Base-by-base conservation (phyloP, 2,888 invertebrate species). In the Ormia ochracea region DNA sequence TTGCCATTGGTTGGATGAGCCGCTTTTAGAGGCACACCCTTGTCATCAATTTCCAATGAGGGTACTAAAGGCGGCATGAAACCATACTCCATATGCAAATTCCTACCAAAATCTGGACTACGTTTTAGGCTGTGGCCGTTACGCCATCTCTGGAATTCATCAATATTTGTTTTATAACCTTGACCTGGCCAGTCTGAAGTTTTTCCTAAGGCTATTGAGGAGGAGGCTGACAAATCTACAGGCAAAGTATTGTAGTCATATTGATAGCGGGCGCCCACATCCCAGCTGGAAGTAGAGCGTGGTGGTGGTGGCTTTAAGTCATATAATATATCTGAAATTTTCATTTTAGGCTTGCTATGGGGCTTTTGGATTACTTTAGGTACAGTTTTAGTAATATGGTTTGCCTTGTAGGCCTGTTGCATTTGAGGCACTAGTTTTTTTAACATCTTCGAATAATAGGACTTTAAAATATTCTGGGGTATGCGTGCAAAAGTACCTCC, bases 51-150 rank as follows among this genome's bases (percentile, higher is more conserved):
- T 87, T 95, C 94, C 4, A 94, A 91, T 0, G 96, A 96, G 0
- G 96, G 96, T 78, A 94, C 92, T 83, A 96, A 87, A 0, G 96
- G 96, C 0, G 96, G 96, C 84, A 94, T 94, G 83, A 96, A 96
- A 0, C 95, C 94, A 83, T 96, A 96, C 82, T 96, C 96, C 85
- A 96, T 92, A 84, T 94, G 93, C 0, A 95, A 90, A 81, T 92
- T 93, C 72, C 93, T 91, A 17, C 93, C 93, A 21, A 92, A 91
- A 21, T 91, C 91, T 6, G 89, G 87, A 65, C 92, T 90, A 66
- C 91, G 89, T 26, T 91, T 89, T 0, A 87, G 85, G 63, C 91
- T 91, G 28, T 91, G 89, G 19, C 92, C 91, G 0, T 91, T 90
- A 0, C 90, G 86, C 83, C 90, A 90, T 65, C 88, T 86, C 69